Percentiles rank a stretch among this genome's conserved stretches.
These are phyloP conservation scores for Wiebesia pumilae DNA, from an alignment of 1,140 invertebrate species.

Conservation along the genomic window DNA sequence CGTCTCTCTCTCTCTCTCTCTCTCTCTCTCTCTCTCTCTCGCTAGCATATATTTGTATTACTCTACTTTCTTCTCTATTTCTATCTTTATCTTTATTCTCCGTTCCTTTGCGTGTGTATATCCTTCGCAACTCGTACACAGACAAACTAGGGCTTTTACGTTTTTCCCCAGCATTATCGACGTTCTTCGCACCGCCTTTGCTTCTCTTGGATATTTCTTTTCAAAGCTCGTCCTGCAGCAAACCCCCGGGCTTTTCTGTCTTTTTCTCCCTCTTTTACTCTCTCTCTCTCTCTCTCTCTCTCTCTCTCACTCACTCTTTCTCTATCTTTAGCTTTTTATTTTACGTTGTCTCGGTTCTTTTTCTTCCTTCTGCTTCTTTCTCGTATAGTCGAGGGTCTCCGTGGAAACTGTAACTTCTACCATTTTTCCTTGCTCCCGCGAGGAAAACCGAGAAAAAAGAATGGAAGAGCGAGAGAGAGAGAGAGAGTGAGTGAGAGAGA, in stretches of 20 bases:
- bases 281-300: neutral
- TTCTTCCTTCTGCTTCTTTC: constrained; percentile 29
- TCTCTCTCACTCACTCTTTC: neutral
- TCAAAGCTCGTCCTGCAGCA: constrained; percentile 56
- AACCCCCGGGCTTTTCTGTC: constrained; percentile 47
- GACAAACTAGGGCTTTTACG: constrained; percentile 59
- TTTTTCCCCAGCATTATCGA: constrained; percentile 72
- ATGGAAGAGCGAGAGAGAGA: constrained; percentile 23
- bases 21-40: constrained; percentile 46
- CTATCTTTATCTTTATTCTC: constrained; percentile 46
- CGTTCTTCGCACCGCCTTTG: constrained; percentile 57
- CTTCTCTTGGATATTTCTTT: constrained; percentile 61
- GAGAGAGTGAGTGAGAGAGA: neutral
- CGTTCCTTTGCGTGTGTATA: neutral
- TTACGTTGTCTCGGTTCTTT: constrained; percentile 32
- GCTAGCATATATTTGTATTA: too few species aligned
- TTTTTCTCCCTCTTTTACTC: neutral
- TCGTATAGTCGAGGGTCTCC: constrained; percentile 39
- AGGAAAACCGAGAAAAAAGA: constrained; percentile 4
- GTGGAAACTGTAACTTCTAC: constrained; percentile 57
- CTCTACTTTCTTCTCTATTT: constrained; percentile 56
- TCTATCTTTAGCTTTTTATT: constrained; percentile 59
- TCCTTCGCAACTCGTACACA: neutral
- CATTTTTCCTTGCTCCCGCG: constrained; percentile 45
- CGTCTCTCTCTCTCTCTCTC: constrained; percentile 46